Evolutionary conservation across 2,113 vertebrate genomes (phyloP).

Genomic region (Athene cunicularia): DNA sequence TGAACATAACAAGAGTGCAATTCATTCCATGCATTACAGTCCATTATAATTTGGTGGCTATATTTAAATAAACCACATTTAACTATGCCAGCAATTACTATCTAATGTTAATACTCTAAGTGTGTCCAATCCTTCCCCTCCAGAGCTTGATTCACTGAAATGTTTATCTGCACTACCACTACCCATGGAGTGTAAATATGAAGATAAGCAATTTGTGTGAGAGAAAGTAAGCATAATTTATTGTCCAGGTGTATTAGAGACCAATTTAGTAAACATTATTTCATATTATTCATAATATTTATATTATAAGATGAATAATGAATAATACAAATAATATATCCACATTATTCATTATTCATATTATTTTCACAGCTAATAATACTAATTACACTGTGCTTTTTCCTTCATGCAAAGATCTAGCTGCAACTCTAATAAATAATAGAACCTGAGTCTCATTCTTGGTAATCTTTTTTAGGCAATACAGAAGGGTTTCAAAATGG

Average conservation of each 20-base stretch:
- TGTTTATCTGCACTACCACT: not conserved
- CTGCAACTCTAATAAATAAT: not conserved
- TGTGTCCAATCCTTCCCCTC: not conserved
- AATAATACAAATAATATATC: too few species aligned
- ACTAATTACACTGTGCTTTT: not conserved
- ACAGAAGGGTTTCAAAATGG: not conserved
- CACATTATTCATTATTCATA: too few species aligned
- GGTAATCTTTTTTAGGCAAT: not conserved
- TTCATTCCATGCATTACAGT: constrained; percentile 45
- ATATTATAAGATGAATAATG: too few species aligned
- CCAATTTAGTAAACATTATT: not conserved
- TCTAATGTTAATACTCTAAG: constrained; percentile 7
- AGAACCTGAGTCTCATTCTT: not conserved
- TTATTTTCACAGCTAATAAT: not conserved
- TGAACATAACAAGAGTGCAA: constrained; percentile 42
- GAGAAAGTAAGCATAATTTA: not conserved
- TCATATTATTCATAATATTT: too few species aligned
- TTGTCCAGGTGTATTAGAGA: not conserved
- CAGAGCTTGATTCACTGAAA: not conserved
- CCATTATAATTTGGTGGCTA: constrained; percentile 57
- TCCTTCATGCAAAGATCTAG: not conserved
- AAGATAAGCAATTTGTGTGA: not conserved
- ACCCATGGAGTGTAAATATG: not conserved
- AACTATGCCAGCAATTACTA: constrained; percentile 17
- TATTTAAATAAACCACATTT: constrained; percentile 56